Base-by-base conservation (phyloP, 2,797 vertebrate species). In the Myotis vivesi region DNA sequence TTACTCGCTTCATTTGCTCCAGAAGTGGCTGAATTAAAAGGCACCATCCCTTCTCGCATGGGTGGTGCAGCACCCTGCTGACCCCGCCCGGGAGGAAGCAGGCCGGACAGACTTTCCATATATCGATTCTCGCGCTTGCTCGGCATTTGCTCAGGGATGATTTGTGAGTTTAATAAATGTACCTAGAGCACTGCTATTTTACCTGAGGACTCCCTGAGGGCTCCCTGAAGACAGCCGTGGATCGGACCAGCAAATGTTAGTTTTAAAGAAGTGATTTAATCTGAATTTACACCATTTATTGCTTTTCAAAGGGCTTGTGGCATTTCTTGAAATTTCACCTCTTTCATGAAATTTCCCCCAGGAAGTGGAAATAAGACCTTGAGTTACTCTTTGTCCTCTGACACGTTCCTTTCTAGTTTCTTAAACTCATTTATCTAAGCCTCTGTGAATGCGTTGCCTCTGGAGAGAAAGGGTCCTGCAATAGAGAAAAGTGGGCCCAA, bases 231-330 rank as follows among this genome's bases (percentile, higher is more conserved):
- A 84, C 22, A 83, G 28, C 8, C 69, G 19, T 55, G 13, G 85
- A 46, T 92, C 94, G 89, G 69, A 86, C 51, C 69, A 86, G 79
- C 71, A 88, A 57, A 1, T 9, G 28, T 13, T 91, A 59, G 59
- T 87, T 90, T 92, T 46, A 44, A 94, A 88, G 82, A 77, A 38
- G 20, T 22, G 44, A 66, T 86, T 94, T 87, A 62, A 80, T 71
- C 83, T 87, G 69, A 73, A 91, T 92, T 92, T 88, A 85, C 59
- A 86, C 69, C 30, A 23, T 15, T 44, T 6, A 3, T 64, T 86
- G 22, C 71, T 97, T 93, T 90, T 73, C 38, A 66, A 95, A 94
- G 64, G 84, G 8, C 41, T 44, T 69, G 17, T 6, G 36, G 22
- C n/a, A 44, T 92, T 94, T 94, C 66, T 84, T 59, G 79, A 92